phyloP scores from a whole-genome alignment of 2,888 invertebrate species.

The Melanotus villosus region DNA sequence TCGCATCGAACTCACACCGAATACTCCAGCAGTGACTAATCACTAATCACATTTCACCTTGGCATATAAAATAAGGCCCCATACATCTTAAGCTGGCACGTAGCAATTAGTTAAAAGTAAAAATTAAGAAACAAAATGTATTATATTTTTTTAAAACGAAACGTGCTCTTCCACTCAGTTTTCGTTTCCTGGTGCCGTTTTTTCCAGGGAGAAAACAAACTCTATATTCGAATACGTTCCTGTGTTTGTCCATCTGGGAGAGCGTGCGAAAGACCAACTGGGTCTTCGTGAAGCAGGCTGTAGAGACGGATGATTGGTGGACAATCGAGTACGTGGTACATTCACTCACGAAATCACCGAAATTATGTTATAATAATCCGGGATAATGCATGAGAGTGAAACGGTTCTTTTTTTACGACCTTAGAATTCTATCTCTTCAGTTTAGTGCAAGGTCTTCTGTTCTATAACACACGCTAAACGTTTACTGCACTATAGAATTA shows the following conservation, averaged over 20 bases:
- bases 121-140: slow-evolving; percentile 12
- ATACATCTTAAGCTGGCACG: slow-evolving; percentile 23
- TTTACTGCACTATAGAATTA: no score
- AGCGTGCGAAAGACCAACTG: slow-evolving; percentile 55
- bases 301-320: slow-evolving; percentile 52
- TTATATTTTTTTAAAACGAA: not conserved
- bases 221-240: slow-evolving; percentile 43
- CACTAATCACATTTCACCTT: slow-evolving; percentile 36
- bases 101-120: slow-evolving; percentile 26
- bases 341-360: slow-evolving; percentile 50
- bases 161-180: not conserved
- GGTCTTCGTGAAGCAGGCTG: slow-evolving; percentile 46
- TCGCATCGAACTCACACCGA: slow-evolving; percentile 7
- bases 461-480: no score
- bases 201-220: not conserved
- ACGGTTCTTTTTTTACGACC: not conserved
- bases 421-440: not conserved
- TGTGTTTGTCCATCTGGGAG: slow-evolving; percentile 49
- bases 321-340: slow-evolving; percentile 49
- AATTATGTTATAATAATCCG: slow-evolving; percentile 44
- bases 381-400: slow-evolving; percentile 20
- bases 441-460: no score
- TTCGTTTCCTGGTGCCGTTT: not conserved
- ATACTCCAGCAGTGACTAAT: slow-evolving; percentile 27
- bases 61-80: slow-evolving; percentile 33